phyloP scores from a whole-genome alignment of 2,888 invertebrate genomes.

The Pterostichus niger region DNA sequence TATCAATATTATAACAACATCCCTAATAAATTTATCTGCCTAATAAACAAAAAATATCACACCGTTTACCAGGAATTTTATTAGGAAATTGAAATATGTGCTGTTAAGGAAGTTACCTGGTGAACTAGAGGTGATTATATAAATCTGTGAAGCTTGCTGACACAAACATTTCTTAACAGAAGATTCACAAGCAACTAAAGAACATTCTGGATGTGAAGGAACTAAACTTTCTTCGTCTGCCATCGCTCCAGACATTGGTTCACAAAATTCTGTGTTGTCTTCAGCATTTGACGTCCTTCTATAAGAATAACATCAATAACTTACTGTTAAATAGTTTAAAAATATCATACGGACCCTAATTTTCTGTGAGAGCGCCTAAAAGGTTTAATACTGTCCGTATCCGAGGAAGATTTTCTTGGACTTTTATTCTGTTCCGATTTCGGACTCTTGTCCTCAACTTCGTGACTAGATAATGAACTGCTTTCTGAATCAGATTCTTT shows the following conservation, averaged over 20 bases:
- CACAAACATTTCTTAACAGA: conserved; percentile 77
- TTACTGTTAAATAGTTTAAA: not conserved
- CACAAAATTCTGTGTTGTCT: conserved; percentile 68
- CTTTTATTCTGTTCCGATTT: conserved; percentile 61
- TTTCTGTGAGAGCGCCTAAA: conserved; percentile 72
- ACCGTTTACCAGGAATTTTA: too few relatives aligned
- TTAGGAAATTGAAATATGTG: too few relatives aligned
- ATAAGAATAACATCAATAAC: not conserved
- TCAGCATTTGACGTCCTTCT: conserved; percentile 42
- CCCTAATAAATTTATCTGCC: too few relatives aligned
- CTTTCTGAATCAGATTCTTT: conserved; percentile 71
- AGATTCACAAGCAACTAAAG: conserved; percentile 67
- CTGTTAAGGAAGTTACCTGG: conserved; percentile 20
- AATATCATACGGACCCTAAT: conserved; percentile 65
- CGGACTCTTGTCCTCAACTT: conserved; percentile 65
- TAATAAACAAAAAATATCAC: too few relatives aligned
- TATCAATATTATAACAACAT: too few relatives aligned
- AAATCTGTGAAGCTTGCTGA: conserved; percentile 78
- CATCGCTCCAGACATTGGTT: conserved; percentile 69
- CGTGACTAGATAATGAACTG: conserved; percentile 67
- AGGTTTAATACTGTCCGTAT: conserved; percentile 68
- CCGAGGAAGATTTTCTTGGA: conserved; percentile 59
- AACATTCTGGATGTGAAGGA: conserved; percentile 71
- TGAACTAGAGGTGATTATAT: conserved; percentile 78
- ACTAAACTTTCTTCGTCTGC: conserved; percentile 71